Percentiles rank a stretch among this genome's conserved stretches.
Conservation (phyloP, 1,140 invertebrate genomes). For the Psix sp. region DNA sequence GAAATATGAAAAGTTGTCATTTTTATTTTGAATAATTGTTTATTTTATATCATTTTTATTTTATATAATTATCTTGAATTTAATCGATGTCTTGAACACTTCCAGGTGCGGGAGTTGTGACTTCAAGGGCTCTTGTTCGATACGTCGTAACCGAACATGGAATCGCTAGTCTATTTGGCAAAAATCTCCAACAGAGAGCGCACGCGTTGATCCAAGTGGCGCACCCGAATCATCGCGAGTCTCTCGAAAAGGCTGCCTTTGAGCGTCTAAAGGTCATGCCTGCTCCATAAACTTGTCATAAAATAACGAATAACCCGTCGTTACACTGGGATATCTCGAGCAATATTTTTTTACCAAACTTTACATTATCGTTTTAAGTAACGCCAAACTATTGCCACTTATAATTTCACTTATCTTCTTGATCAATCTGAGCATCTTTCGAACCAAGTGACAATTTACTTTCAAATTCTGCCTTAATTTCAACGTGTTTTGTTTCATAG, state of each 20-base stretch:
- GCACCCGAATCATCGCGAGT: constrained; percentile 92
- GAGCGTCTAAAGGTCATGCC: constrained; percentile 95
- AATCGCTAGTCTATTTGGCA: constrained; percentile 95
- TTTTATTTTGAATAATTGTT: constrained; percentile 5
- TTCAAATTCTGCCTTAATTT: too few species aligned
- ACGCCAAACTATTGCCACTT: background rate
- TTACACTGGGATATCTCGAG: constrained; percentile 24
- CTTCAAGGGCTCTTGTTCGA: constrained; percentile 92
- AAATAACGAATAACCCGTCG: constrained; percentile 34
- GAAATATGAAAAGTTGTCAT: constrained; percentile 53
- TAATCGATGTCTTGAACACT: too few species aligned
- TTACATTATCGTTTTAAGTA: constrained; percentile 21
- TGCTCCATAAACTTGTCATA: constrained; percentile 54
- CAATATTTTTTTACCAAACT: constrained; percentile 40
- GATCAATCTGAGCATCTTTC: background rate
- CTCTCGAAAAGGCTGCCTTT: constrained; percentile 92
- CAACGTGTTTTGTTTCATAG: too few species aligned
- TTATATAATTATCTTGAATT: too few species aligned
- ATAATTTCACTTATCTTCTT: constrained; percentile 7
- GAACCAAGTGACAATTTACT: too few species aligned
- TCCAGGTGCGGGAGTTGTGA: constrained; percentile 94
- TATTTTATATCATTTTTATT: too few species aligned
- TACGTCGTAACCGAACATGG: constrained; percentile 97
- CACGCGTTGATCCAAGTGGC: constrained; percentile 93
- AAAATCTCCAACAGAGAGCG: constrained; percentile 91